These are phyloP conservation scores for Lanius ludovicianus DNA, from an alignment of 2,113 vertebrate species.

Conservation along the genomic window DNA sequence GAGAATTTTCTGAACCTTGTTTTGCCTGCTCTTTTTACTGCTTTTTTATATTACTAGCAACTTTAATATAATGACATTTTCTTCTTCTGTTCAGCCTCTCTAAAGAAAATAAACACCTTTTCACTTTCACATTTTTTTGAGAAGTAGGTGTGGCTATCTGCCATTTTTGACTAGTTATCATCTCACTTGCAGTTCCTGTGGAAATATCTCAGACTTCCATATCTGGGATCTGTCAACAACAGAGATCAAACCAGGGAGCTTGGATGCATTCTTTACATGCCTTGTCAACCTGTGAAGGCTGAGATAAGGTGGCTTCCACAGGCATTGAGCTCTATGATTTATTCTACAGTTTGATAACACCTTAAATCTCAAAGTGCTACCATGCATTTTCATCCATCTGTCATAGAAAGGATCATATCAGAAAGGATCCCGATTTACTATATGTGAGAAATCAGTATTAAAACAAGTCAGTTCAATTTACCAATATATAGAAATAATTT, in stretches of 20 bases:
- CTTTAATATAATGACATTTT: background rate
- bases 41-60: background rate
- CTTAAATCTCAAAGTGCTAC: conserved; percentile 43
- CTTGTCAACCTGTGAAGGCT: conserved; percentile 49
- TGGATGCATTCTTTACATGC: background rate
- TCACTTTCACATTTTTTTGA: background rate
- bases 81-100: background rate
- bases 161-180: conserved; percentile 44
- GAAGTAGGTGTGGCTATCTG: conserved; percentile 9
- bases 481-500: background rate
- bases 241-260: conserved; percentile 19
- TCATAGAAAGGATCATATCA: background rate
- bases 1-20: background rate
- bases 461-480: background rate
- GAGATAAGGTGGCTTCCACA: conserved; percentile 61
- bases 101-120: background rate
- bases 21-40: background rate
- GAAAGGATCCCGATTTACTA: background rate
- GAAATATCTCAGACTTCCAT: conserved; percentile 36
- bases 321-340: conserved; percentile 37
- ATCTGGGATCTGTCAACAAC: conserved; percentile 54
- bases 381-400: conserved; percentile 40
- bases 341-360: conserved; percentile 45
- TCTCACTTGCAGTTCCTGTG: background rate
- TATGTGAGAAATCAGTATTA: background rate